A percentile compares a stretch with the other conserved stretches of the same genome.
phyloP scores from a whole-genome alignment of 1,140 invertebrate species.

The Acyrthosiphon pisum region DNA sequence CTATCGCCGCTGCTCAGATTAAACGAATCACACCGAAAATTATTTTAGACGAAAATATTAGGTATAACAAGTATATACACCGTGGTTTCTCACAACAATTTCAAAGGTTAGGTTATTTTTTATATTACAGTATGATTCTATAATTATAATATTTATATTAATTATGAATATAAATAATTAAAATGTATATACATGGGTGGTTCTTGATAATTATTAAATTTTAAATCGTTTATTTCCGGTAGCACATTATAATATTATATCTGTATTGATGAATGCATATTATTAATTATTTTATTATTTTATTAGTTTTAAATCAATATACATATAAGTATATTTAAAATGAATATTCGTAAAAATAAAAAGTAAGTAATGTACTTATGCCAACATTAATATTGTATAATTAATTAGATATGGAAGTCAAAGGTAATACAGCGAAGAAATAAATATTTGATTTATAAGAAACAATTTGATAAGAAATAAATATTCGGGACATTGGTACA shows the following conservation, averaged over 20 bases:
- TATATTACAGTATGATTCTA: neutral
- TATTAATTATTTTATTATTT: neutral
- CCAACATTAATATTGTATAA: too few species aligned
- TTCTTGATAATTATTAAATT: neutral
- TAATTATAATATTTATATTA: too few species aligned
- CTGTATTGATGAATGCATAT: neutral
- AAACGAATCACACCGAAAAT: neutral
- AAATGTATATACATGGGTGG: neutral
- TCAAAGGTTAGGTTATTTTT: constrained; percentile 1
- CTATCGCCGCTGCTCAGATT: neutral
- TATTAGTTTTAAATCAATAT: neutral
- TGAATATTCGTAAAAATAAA: neutral
- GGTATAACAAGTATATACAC: neutral
- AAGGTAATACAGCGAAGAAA: neutral
- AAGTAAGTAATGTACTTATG: neutral
- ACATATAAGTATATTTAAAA: neutral
- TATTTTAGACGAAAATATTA: neutral
- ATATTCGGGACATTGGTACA: neutral
- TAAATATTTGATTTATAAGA: neutral
- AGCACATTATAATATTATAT: neutral
- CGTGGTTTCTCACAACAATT: neutral
- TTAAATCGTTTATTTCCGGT: neutral
- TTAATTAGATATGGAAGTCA: too few species aligned
- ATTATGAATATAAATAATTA: neutral
- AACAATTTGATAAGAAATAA: neutral